phyloP scores from a whole-genome alignment of 1,140 invertebrate genomes.

The Ectropis grisescens region DNA sequence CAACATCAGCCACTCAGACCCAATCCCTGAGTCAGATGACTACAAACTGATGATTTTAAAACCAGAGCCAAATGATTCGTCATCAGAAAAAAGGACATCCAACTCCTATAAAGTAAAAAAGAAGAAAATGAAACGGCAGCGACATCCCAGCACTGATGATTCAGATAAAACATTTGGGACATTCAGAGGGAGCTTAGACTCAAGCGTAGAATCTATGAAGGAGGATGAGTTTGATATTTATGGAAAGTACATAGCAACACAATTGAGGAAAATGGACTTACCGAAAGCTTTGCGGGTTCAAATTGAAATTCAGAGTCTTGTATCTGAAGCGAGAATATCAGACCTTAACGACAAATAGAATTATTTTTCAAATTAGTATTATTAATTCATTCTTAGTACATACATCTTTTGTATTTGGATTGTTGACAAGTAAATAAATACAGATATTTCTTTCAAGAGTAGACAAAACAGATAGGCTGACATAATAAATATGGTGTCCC shows the following conservation, averaged over 20 bases:
- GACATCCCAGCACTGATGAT: slow-evolving; percentile 14
- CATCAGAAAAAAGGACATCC: neutral
- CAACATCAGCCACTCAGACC: slow-evolving; percentile 11
- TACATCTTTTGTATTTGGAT: neutral
- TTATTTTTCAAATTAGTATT: too few relatives aligned
- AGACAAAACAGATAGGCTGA: too few relatives aligned
- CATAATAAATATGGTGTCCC: too few relatives aligned
- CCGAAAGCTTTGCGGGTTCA: slow-evolving; percentile 37
- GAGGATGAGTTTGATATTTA: slow-evolving; percentile 60
- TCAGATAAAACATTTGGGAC: slow-evolving; percentile 19
- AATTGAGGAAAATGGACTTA: slow-evolving; percentile 41
- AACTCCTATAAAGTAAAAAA: slow-evolving; percentile 12
- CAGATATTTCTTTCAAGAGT: too few relatives aligned
- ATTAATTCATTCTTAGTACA: neutral
- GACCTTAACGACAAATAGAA: slow-evolving; percentile 18
- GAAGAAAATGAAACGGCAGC: slow-evolving; percentile 3
- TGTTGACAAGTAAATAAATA: too few relatives aligned
- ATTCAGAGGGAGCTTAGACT: slow-evolving; percentile 16
- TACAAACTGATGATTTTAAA: slow-evolving; percentile 19
- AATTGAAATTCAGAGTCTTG: slow-evolving; percentile 41
- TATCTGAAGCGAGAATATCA: slow-evolving; percentile 40
- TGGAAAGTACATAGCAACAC: slow-evolving; percentile 44
- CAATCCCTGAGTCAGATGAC: slow-evolving; percentile 18
- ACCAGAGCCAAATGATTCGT: slow-evolving; percentile 17
- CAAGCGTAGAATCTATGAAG: slow-evolving; percentile 9